Conservation (phyloP, 1,140 invertebrate species). For the Araneus ventricosus region DNA sequence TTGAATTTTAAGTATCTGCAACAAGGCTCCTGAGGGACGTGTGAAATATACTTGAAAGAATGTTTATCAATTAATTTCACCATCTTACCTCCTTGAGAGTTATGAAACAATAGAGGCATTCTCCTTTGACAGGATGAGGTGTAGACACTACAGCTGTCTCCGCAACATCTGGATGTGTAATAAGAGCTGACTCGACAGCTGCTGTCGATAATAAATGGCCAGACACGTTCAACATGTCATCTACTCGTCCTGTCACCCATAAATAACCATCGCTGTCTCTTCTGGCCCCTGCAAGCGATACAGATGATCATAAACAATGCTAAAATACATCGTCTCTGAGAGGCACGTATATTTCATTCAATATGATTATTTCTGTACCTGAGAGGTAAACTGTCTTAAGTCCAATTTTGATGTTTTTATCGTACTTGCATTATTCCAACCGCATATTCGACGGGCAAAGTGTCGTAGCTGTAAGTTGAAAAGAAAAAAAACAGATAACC, state of each 20-base stretch:
- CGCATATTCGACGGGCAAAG: too few species aligned
- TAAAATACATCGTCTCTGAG: too few species aligned
- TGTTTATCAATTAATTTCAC: not conserved
- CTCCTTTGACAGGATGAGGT: constrained; percentile 95
- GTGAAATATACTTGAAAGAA: too few species aligned
- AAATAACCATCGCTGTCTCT: constrained; percentile 96
- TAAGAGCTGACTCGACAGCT: constrained; percentile 93
- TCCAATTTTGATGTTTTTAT: too few species aligned
- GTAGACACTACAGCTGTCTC: constrained; percentile 97
- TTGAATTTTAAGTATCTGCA: too few species aligned
- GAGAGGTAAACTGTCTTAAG: too few species aligned
- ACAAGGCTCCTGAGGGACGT: too few species aligned
- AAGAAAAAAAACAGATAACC: too few species aligned
- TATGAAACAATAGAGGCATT: constrained; percentile 98
- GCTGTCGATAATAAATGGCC: constrained; percentile 98
- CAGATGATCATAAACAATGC: not conserved
- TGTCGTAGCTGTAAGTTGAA: too few species aligned
- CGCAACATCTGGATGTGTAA: constrained; percentile 89
- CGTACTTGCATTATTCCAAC: too few species aligned
- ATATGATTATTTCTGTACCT: too few species aligned
- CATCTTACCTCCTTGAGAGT: constrained; percentile 88
- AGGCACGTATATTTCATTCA: too few species aligned
- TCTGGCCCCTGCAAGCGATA: constrained; percentile 84
- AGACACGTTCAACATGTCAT: constrained; percentile 99
- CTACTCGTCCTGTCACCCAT: constrained; percentile 97